A percentile compares a stretch with the other conserved stretches of the same genome.
phyloP scores from a whole-genome alignment of 1,140 invertebrate genomes.

The Drosophila nannoptera region DNA sequence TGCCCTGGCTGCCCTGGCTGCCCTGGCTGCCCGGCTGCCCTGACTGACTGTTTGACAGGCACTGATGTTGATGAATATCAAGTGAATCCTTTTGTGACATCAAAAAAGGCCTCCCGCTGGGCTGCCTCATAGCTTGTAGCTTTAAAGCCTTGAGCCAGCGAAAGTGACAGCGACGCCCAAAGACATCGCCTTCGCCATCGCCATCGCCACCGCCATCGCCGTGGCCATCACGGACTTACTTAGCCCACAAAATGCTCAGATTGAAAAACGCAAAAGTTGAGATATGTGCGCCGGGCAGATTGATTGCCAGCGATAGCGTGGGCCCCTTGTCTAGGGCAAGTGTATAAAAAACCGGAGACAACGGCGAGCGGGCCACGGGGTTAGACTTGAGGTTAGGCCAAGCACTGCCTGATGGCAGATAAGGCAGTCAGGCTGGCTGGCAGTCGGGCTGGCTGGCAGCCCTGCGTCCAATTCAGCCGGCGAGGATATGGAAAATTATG shows the following conservation, averaged over 20 bases:
- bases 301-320: slow-evolving; percentile 70
- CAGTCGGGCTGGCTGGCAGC: background rate
- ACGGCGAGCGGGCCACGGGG: slow-evolving; percentile 12
- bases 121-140: slow-evolving; percentile 36
- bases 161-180: slow-evolving; percentile 45
- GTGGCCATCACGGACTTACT: slow-evolving; percentile 62
- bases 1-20: background rate
- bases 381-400: slow-evolving; percentile 58
- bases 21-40: slow-evolving; percentile 1
- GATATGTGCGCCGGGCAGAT: slow-evolving; percentile 71
- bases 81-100: slow-evolving; percentile 79
- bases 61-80: slow-evolving; percentile 79
- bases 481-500: slow-evolving; percentile 74
- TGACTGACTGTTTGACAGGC: slow-evolving; percentile 74
- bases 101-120: slow-evolving; percentile 73
- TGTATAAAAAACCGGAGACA: slow-evolving; percentile 54
- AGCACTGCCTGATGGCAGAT: slow-evolving; percentile 66
- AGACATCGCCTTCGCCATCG: slow-evolving; percentile 34
- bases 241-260: slow-evolving; percentile 71
- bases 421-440: slow-evolving; percentile 45
- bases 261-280: slow-evolving; percentile 78
- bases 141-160: slow-evolving; percentile 61
- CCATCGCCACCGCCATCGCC: slow-evolving; percentile 20
- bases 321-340: slow-evolving; percentile 56
- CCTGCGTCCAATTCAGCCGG: slow-evolving; percentile 1